Evolutionary conservation across 2,888 invertebrate species (phyloP).

Genomic region (Augochlorella aurata): DNA sequence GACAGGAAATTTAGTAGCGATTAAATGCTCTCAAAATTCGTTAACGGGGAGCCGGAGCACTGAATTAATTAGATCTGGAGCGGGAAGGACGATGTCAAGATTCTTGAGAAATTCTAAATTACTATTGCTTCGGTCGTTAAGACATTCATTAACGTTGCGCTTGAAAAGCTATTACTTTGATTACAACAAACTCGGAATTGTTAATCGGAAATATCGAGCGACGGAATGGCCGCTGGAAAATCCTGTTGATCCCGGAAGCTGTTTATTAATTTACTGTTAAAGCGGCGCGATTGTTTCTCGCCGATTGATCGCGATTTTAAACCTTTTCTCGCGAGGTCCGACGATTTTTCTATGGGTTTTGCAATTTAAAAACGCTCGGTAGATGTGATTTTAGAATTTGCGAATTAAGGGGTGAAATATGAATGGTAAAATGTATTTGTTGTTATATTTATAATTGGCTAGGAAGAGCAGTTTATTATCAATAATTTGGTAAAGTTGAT

Average conservation of each 20-base stretch:
- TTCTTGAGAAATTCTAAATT: slow-evolving; percentile 15
- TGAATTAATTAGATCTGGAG: slow-evolving; percentile 55
- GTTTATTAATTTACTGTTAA: not conserved
- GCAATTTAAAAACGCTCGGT: too few species aligned
- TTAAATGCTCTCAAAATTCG: slow-evolving; percentile 62
- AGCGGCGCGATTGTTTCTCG: too few species aligned
- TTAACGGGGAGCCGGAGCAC: slow-evolving; percentile 48
- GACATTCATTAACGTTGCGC: not conserved
- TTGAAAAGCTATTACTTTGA: not conserved
- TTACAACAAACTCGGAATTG: not conserved
- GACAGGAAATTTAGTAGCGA: slow-evolving; percentile 64
- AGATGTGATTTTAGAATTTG: too few species aligned
- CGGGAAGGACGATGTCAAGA: not conserved
- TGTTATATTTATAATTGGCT: too few species aligned
- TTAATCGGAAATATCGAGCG: not conserved
- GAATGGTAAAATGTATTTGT: too few species aligned
- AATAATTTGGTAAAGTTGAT: too few species aligned
- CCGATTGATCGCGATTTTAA: not conserved
- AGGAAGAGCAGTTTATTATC: too few species aligned
- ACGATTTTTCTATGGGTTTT: not conserved
- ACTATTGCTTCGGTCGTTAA: slow-evolving; percentile 1
- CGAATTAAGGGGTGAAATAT: too few species aligned
- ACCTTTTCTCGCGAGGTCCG: not conserved
- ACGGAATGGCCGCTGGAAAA: not conserved
- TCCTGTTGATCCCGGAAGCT: not conserved